A percentile compares a stretch with the other conserved stretches of the same genome.
Evolutionary conservation across 2,797 vertebrate species (phyloP).

Genomic region (Pterois miles): DNA sequence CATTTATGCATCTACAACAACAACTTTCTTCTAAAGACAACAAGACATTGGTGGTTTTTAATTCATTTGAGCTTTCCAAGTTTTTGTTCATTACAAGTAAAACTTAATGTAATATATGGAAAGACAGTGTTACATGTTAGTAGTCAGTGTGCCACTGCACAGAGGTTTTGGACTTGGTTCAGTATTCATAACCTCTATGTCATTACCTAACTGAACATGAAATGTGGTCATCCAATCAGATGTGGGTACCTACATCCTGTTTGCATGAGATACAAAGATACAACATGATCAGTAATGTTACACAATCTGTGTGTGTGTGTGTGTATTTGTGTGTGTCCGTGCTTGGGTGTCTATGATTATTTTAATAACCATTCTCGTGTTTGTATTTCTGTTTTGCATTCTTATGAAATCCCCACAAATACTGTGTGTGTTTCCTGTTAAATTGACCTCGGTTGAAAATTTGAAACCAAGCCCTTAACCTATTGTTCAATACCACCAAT

Average conservation of each 20-base stretch:
- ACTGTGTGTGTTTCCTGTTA: too few relatives aligned
- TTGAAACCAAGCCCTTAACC: too few relatives aligned
- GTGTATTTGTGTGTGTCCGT: neutral
- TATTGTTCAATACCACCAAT: too few relatives aligned
- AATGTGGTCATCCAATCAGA: too few relatives aligned
- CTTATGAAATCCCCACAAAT: too few relatives aligned
- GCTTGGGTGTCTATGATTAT: neutral
- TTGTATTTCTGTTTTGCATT: too few relatives aligned
- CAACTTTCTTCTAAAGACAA: neutral
- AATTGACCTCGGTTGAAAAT: too few relatives aligned
- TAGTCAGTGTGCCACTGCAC: neutral
- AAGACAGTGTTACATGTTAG: neutral
- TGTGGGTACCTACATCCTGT: neutral
- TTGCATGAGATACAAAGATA: neutral
- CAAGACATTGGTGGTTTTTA: neutral
- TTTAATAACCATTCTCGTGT: too few relatives aligned
- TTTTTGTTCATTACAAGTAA: neutral
- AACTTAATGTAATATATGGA: neutral
- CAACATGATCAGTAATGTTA: neutral
- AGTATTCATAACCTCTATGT: neutral
- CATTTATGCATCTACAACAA: conserved; percentile 7
- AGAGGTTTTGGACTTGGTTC: neutral
- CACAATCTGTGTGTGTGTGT: neutral
- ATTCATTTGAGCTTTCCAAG: neutral
- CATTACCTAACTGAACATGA: too few relatives aligned